Conservation (phyloP, 2,797 vertebrate species). For the Hozukius guyotensis region DNA sequence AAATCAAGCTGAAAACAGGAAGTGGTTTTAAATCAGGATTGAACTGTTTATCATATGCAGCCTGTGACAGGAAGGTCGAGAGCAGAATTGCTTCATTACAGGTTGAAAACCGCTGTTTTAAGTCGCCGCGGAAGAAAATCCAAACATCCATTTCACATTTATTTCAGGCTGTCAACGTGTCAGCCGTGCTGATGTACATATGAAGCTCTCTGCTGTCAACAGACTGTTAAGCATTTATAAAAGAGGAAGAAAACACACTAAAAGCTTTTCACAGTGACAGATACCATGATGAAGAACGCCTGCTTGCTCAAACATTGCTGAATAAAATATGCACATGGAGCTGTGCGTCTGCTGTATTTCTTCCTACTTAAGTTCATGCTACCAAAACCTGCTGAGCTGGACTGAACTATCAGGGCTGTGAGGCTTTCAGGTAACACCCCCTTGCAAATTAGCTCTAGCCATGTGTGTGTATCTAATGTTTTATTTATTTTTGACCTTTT, state of each 20-base stretch:
- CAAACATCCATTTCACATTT: constrained; percentile 14
- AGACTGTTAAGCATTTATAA: constrained; percentile 23
- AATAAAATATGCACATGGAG: constrained; percentile 31
- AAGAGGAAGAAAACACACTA: constrained; percentile 6
- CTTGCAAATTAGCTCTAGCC: constrained; percentile 14
- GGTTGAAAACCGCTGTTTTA: not conserved
- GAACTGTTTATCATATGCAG: not conserved
- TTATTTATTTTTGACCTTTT: constrained; percentile 59
- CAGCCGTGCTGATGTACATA: not conserved
- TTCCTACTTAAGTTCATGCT: not conserved
- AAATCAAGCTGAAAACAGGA: not conserved
- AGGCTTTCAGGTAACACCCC: not conserved
- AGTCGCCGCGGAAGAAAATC: not conserved
- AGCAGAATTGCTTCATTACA: not conserved
- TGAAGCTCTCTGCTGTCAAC: constrained; percentile 3
- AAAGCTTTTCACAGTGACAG: constrained; percentile 36
- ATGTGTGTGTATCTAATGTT: constrained; percentile 31
- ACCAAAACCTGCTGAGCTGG: not conserved
- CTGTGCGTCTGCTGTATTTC: not conserved
- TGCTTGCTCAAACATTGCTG: not conserved
- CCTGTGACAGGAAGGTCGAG: not conserved
- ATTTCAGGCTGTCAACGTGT: constrained; percentile 19
- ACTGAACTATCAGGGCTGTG: constrained; percentile 7
- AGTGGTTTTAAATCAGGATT: not conserved
- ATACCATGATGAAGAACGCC: constrained; percentile 11